Conservation (phyloP, 2,797 vertebrate genomes). For the Microcaecilia unicolor region DNA sequence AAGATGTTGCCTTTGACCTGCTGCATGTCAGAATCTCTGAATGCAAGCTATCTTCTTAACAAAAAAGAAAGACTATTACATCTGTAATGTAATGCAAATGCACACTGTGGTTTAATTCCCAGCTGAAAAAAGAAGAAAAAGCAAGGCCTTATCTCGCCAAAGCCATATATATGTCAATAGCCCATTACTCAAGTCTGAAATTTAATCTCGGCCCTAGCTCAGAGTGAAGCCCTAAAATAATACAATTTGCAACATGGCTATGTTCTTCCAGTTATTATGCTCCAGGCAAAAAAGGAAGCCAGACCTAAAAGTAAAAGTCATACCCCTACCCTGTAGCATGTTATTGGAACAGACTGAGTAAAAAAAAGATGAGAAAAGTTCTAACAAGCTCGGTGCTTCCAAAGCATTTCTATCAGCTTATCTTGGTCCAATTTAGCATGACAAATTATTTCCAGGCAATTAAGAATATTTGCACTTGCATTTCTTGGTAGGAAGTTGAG, state of each 20-base stretch:
- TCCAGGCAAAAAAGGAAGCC: slow-evolving; percentile 1
- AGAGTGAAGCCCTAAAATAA: slow-evolving; percentile 57
- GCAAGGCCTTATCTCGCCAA: slow-evolving; percentile 62
- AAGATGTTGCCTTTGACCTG: slow-evolving; percentile 58
- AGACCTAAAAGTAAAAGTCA: slow-evolving; percentile 28
- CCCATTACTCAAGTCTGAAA: slow-evolving; percentile 62
- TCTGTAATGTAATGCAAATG: slow-evolving; percentile 67
- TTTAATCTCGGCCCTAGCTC: slow-evolving; percentile 54
- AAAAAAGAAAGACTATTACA: slow-evolving; percentile 42
- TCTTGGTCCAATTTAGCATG: slow-evolving; percentile 28
- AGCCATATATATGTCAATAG: slow-evolving; percentile 67
- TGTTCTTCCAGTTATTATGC: slow-evolving; percentile 35
- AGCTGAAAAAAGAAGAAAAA: slow-evolving; percentile 69
- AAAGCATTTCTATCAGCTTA: slow-evolving; percentile 23
- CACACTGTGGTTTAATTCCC: slow-evolving; percentile 55
- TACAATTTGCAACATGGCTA: slow-evolving; percentile 46
- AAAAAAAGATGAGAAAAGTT: slow-evolving; percentile 13
- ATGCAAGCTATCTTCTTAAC: slow-evolving; percentile 30
- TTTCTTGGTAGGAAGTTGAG: slow-evolving; percentile 36
- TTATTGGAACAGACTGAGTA: slow-evolving; percentile 13
- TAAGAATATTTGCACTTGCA: slow-evolving; percentile 50
- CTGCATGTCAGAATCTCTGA: slow-evolving; percentile 58
- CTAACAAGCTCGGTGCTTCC: slow-evolving; percentile 13
- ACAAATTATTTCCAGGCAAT: slow-evolving; percentile 55
- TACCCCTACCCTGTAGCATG: slow-evolving; percentile 15